phyloP scores from a whole-genome alignment of 2,797 vertebrate genomes.

The Eutrigla gurnardus region DNA sequence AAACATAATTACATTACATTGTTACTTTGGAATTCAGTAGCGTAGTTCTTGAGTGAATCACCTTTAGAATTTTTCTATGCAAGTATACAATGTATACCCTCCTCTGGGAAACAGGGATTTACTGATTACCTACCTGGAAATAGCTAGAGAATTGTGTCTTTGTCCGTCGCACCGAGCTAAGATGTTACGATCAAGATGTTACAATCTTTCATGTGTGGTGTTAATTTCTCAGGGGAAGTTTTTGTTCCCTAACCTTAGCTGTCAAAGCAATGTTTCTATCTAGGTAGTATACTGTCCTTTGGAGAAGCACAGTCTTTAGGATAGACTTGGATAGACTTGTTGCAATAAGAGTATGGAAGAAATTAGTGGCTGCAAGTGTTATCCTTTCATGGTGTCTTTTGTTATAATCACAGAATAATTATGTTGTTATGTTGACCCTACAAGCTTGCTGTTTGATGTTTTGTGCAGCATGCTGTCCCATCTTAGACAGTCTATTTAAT shows the following conservation, averaged over 20 bases:
- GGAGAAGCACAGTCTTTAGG: conserved; percentile 1
- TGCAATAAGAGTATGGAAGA: conserved; percentile 1
- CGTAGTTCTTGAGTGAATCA: conserved; percentile 10
- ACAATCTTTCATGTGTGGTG: background rate
- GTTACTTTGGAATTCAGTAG: conserved; percentile 26
- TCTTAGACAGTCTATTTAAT: conserved; percentile 7
- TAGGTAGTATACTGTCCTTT: background rate
- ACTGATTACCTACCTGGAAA: conserved; percentile 18
- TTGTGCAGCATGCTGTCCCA: background rate
- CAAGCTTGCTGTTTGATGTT: background rate
- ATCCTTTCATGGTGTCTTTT: conserved; percentile 30
- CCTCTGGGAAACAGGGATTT: conserved; percentile 11
- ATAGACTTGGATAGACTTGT: background rate
- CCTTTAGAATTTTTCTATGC: background rate
- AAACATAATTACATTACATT: conserved; percentile 20
- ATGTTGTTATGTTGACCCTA: background rate
- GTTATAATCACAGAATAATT: conserved; percentile 9
- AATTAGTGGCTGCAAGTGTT: background rate
- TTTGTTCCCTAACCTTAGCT: background rate
- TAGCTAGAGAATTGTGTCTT: background rate
- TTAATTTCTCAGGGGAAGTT: conserved; percentile 24
- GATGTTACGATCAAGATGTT: background rate
- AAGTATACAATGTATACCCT: conserved; percentile 12
- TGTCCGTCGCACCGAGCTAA: background rate
- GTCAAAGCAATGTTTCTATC: conserved; percentile 17